Evolutionary conservation across 53 echinoderm and acorn worm species (phyloP), one percentile per base, ranked within the genome.

Genomic region (Arbacia lixula): DNA sequence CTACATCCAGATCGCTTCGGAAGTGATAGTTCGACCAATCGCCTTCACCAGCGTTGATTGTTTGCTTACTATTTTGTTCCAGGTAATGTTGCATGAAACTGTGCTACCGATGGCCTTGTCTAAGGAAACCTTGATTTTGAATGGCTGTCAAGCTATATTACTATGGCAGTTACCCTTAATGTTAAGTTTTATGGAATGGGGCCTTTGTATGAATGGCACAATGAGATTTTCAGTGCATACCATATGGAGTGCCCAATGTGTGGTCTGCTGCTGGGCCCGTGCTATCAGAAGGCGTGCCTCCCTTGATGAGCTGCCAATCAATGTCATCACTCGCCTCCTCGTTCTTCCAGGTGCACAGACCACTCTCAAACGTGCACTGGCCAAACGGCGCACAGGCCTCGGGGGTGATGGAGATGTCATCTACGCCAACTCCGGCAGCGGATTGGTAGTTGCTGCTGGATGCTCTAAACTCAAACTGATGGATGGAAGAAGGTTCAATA

Each of bases 211-310:
- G n/a, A n/a, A 50, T 1, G 50, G 12, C 0, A 12, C 50, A 50
- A 19, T 14, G 0, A 50, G 12, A 50, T 12, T 61, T n/a, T 5
- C 4, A 29, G 29, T 53, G 49, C 82, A 46, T 56, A 95, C 95
- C 95, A 20, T 41, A 53, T 8, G 62, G 57, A 17, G 93, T 85
- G 35, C 88, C 89, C 0, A 86, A 78, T 2, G 95, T 95, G 85
- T 91, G 89, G 33, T 95, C 95, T 46, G 72, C 88, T 6, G 84
- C 33, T 0, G 95, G 95, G 5, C 95, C 95, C 0, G 95, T 95
- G 36, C 83, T 85, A 24, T 80, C 66, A 5, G 87, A 75, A 20
- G 61, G 36, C n/a, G 90, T 88, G 12, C 88, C 60, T 1, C 91
- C 90, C 29, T 86, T 86, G 21, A 85, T 84, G 0, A 80, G 24